A percentile compares a stretch with the other conserved stretches of the same genome.
phyloP scores from a whole-genome alignment of 2,113 vertebrate genomes.

The Pseudopipra pipra region DNA sequence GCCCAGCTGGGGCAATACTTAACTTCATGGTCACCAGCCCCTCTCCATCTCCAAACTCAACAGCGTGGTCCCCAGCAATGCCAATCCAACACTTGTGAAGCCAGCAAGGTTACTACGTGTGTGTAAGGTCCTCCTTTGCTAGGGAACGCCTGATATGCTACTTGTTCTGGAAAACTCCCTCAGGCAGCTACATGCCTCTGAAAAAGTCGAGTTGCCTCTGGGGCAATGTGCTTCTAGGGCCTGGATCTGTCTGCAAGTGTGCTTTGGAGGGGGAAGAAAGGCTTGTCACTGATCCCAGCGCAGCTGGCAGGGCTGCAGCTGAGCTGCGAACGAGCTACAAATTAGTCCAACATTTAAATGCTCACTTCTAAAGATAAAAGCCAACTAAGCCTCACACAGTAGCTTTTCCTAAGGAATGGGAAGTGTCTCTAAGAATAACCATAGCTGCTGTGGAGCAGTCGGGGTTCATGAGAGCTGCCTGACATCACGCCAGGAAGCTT shows the following conservation, averaged over 20 bases:
- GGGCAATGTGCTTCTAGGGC: slow-evolving; percentile 9
- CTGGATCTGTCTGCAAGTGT: slow-evolving; percentile 34
- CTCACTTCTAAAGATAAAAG: slow-evolving; percentile 44
- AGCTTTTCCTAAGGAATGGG: slow-evolving; percentile 46
- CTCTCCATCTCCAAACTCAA: background rate
- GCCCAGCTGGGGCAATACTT: background rate
- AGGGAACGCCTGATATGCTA: background rate
- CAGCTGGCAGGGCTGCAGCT: slow-evolving; percentile 51
- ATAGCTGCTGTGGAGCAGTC: background rate
- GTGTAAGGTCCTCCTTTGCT: background rate
- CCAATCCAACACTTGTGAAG: background rate
- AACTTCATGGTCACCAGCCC: background rate
- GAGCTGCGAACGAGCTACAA: slow-evolving; percentile 40
- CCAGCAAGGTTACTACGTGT: background rate
- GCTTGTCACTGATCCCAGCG: slow-evolving; percentile 22
- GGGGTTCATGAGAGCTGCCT: background rate
- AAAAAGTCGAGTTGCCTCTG: slow-evolving; percentile 26
- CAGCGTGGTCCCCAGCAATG: background rate
- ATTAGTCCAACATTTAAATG: slow-evolving; percentile 53
- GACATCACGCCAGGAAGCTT: slow-evolving; percentile 19
- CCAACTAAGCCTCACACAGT: slow-evolving; percentile 2
- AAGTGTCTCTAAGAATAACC: slow-evolving; percentile 39
- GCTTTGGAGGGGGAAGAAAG: slow-evolving; percentile 42
- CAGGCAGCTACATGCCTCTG: slow-evolving; percentile 28
- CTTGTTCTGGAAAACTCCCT: slow-evolving; percentile 55